Evolutionary conservation across 2,888 invertebrate species (phyloP).

Genomic region (Protophormia terraenovae): DNA sequence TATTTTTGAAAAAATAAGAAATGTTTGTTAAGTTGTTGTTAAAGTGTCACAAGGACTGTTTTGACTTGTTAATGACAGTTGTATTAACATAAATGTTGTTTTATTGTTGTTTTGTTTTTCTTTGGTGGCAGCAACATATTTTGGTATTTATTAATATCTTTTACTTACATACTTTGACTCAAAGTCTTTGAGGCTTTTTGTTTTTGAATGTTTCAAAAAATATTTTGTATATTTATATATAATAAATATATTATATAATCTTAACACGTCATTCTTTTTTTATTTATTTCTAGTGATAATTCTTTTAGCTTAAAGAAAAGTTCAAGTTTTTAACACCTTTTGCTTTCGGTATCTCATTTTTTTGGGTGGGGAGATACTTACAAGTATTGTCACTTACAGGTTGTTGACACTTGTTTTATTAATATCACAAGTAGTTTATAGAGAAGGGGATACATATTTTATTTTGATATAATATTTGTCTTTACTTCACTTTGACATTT

Average conservation of each 20-base stretch:
- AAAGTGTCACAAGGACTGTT: conserved; percentile 58
- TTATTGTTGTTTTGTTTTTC: neutral
- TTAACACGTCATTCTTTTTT: conserved; percentile 2
- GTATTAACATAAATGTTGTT: conserved; percentile 41
- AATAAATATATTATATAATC: conserved; percentile 27
- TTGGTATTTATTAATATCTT: neutral
- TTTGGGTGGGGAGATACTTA: neutral
- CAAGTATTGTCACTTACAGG: conserved; percentile 18
- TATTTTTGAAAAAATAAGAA: neutral
- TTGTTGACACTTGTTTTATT: conserved; percentile 46
- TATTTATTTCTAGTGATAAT: neutral
- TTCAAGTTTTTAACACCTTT: conserved; percentile 46
- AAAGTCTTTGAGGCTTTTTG: neutral
- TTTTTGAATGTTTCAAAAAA: neutral
- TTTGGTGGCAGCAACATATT: neutral
- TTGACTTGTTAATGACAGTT: conserved; percentile 49
- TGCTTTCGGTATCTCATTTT: neutral
- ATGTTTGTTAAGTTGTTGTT: conserved; percentile 23
- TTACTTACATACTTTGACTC: neutral
- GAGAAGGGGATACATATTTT: conserved; percentile 36
- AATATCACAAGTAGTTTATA: neutral
- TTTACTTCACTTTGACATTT: conserved; percentile 26
- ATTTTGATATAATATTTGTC: conserved; percentile 5
- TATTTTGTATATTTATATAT: conserved; percentile 1
- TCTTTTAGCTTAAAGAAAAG: conserved; percentile 28